Conservation (phyloP, 1,140 invertebrate genomes). For the Caerostris darwini region DNA sequence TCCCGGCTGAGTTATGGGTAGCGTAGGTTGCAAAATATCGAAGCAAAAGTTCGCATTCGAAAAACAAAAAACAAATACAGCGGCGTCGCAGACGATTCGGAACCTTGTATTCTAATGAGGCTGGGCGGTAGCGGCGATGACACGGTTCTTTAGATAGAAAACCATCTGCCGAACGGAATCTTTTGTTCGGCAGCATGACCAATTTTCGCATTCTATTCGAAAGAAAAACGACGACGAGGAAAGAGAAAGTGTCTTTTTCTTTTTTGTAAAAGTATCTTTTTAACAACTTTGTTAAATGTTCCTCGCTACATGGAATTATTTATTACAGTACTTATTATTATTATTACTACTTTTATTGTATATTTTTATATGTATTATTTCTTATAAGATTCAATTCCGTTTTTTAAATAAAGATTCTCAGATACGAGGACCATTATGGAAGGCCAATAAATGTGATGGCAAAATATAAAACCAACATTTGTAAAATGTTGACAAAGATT, state of each 20-base stretch:
- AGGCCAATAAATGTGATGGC: too few species aligned
- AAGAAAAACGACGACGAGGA: background rate
- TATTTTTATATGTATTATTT: too few species aligned
- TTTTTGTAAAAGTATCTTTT: too few species aligned
- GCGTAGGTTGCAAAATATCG: background rate
- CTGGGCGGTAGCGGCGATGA: background rate
- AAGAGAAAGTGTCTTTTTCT: background rate
- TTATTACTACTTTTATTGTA: too few species aligned
- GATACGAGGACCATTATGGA: too few species aligned
- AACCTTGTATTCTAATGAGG: background rate
- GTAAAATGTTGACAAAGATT: too few species aligned
- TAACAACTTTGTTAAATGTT: too few species aligned
- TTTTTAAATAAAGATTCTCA: too few species aligned
- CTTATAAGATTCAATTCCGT: too few species aligned
- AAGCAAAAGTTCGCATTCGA: background rate
- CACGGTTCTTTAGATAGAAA: background rate
- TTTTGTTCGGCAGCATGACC: background rate
- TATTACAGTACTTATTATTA: too few species aligned
- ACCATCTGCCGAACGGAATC: background rate
- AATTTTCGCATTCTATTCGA: background rate
- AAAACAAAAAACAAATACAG: background rate
- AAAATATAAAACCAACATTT: too few species aligned
- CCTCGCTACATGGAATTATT: too few species aligned
- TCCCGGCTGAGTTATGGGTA: background rate
- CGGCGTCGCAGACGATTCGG: background rate